Evolutionary conservation across 1,140 invertebrate genomes (phyloP), one percentile per base, ranked within the genome.

Genomic region (Rhyacophila brunnea): DNA sequence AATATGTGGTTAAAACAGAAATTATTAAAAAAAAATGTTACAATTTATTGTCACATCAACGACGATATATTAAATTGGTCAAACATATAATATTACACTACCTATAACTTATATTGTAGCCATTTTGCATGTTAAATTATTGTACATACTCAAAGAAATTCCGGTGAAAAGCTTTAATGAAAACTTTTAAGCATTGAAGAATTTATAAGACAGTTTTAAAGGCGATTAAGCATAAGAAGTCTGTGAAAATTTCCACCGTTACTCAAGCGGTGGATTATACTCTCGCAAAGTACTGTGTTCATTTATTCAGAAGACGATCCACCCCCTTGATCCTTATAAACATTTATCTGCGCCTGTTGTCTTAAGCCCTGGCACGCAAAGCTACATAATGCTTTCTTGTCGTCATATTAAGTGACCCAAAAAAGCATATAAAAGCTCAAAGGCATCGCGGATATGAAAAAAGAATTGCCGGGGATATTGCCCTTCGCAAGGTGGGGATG

Each of bases 191-290:
- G 3, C 23, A 9, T 28, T 28, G 23, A 28, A 28, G 23, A 28
- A 28, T 28, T 28, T 28, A 28, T 28, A 28, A 28, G 23, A 28
- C 23, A 28, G 23, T 28, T 48, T 58, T 54, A 51, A 60, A 59
- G 62, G 49, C 45, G 56, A 58, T 64, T 64, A 64, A 64, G 56
- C 48, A 55, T 64, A 64, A 64, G 62, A 59, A 42, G 48, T 56
- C 62, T 54, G 52, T 59, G 62, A 64, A 64, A 64, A 64, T 64
- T 64, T 64, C 55, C 59, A 54, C 52, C 48, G 56, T 64, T 49
- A 51, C 56, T 63, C 60, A 53, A 48, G 48, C 51, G 54, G 55
- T 42, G 51, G 57, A 48, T 55, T 56, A 59, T 44, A 64, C 42
- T 38, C 42, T 53, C 45, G 38, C 40, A 20, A 17, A 36, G 32